Evolutionary conservation across 2,888 invertebrate genomes (phyloP).

Genomic region (Gymnocheta viridis): DNA sequence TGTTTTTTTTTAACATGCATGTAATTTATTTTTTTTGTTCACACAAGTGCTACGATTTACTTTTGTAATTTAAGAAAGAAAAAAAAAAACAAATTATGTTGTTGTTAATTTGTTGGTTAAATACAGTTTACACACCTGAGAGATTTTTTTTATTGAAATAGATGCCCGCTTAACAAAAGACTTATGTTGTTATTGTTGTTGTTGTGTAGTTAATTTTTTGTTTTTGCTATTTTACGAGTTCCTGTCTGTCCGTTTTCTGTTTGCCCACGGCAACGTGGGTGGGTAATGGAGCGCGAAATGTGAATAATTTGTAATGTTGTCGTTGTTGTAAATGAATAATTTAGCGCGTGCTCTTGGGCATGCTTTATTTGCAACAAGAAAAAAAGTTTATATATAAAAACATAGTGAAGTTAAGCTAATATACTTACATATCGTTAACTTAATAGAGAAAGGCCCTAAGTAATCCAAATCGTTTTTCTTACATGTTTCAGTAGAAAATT

Average conservation of each 20-base stretch:
- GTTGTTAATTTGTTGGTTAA: conserved; percentile 50
- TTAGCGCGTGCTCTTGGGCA: conserved; percentile 65
- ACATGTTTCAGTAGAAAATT: no score
- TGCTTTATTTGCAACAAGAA: conserved; percentile 46
- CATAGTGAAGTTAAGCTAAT: neutral
- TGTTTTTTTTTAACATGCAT: neutral
- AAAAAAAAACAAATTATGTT: neutral
- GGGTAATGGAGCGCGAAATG: conserved; percentile 71
- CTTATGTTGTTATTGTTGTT: neutral
- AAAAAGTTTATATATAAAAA: conserved; percentile 20
- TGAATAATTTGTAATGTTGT: conserved; percentile 53
- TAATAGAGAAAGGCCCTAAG: no score
- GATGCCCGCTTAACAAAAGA: conserved; percentile 23
- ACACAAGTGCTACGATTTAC: conserved; percentile 14
- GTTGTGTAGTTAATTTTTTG: no score
- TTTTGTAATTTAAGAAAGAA: conserved; percentile 23
- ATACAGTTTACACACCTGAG: conserved; percentile 65
- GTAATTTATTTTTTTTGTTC: neutral
- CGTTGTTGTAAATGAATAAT: conserved; percentile 50
- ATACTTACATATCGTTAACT: no score
- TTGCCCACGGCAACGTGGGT: conserved; percentile 59
- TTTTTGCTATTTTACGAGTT: neutral
- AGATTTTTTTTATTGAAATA: conserved; percentile 31
- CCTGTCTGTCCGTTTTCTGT: conserved; percentile 4
- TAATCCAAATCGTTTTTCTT: no score